Evolutionary conservation across 2,888 invertebrate genomes (phyloP).

Genomic region (Invenusta paracnida): DNA sequence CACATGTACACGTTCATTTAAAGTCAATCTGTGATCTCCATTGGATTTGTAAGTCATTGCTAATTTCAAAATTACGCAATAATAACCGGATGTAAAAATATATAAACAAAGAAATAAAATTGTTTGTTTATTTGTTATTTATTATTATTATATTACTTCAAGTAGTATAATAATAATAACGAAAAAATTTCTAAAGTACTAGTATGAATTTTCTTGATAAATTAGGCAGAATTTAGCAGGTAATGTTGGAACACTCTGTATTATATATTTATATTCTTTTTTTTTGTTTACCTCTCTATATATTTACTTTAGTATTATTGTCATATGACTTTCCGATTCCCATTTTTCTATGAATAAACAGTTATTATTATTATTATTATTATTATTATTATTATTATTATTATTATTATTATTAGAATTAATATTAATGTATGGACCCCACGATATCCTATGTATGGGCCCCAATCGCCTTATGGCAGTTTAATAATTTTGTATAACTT

Average conservation of each 20-base stretch:
- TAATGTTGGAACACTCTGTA: neutral
- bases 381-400: too few species aligned
- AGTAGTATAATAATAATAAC: neutral
- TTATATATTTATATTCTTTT: neutral
- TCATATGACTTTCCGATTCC: too few species aligned
- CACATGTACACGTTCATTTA: neutral
- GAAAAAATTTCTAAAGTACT: neutral
- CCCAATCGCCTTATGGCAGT: too few species aligned
- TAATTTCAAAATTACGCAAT: neutral
- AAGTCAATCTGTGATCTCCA: neutral
- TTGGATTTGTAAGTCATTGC: neutral
- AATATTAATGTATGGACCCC: too few species aligned
- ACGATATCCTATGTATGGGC: too few species aligned
- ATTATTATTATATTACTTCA: neutral
- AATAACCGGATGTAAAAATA: neutral
- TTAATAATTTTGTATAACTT: too few species aligned
- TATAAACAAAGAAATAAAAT: neutral
- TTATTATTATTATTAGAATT: too few species aligned
- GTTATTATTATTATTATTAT: too few species aligned
- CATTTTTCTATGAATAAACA: too few species aligned
- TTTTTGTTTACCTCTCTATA: too few species aligned
- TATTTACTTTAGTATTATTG: too few species aligned
- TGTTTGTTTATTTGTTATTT: too few species aligned
- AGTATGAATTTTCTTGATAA: neutral
- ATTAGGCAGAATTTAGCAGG: neutral